Evolutionary conservation across 2,113 vertebrate species (phyloP).

Genomic region (Ancistrus triradiatus): DNA sequence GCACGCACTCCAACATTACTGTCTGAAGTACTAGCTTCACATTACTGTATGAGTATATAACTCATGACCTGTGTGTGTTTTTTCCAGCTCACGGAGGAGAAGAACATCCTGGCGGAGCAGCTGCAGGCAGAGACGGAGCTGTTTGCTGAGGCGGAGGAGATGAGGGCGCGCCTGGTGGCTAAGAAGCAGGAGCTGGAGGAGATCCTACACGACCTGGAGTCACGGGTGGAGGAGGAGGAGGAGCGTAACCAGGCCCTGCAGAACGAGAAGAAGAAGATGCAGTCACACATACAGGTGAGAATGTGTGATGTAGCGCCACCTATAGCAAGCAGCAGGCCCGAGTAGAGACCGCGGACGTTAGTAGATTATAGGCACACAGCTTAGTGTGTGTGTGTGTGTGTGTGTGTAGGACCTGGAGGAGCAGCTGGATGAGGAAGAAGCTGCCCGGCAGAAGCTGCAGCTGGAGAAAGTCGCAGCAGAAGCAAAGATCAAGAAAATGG

Average conservation of each 20-base stretch:
- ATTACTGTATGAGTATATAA: no score
- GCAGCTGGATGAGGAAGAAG: slow-evolving; percentile 95
- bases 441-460: slow-evolving; percentile 93
- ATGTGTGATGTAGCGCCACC: neutral
- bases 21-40: no score
- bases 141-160: slow-evolving; percentile 96
- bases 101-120: slow-evolving; percentile 96
- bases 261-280: slow-evolving; percentile 98
- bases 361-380: neutral
- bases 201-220: slow-evolving; percentile 94
- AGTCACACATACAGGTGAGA: slow-evolving; percentile 89
- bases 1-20: no score
- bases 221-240: slow-evolving; percentile 94
- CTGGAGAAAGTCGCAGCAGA: slow-evolving; percentile 96
- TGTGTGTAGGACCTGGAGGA: slow-evolving; percentile 86
- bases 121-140: slow-evolving; percentile 96
- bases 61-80: neutral
- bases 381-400: slow-evolving; percentile 3
- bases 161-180: slow-evolving; percentile 90
- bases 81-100: slow-evolving; percentile 84
- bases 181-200: slow-evolving; percentile 97
- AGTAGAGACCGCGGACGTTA: no score
- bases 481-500: slow-evolving; percentile 97
- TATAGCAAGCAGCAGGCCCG: no score
- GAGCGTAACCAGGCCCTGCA: slow-evolving; percentile 91